phyloP scores from a whole-genome alignment of 2,888 invertebrate species.

The Phaedon cochleariae region DNA sequence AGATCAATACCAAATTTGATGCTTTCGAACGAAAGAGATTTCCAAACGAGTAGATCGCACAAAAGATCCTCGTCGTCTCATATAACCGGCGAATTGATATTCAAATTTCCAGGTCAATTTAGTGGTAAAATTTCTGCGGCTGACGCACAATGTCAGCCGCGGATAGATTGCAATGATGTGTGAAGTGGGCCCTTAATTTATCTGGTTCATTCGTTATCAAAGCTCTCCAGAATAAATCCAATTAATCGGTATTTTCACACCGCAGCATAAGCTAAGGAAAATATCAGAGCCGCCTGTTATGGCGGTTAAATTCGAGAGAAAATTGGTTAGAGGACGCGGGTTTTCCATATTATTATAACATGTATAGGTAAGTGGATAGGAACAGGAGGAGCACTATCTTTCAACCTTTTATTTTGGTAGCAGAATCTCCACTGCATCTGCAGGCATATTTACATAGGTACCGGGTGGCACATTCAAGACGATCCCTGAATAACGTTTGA shows the following conservation, averaged over 20 bases:
- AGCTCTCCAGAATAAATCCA: conserved; percentile 38
- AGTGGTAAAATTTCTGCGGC: conserved; percentile 37
- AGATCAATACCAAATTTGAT: not conserved
- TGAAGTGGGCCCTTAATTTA: conserved; percentile 37
- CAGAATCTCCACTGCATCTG: no score
- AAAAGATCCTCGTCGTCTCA: not conserved
- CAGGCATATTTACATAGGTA: no score
- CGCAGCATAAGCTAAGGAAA: conserved; percentile 23
- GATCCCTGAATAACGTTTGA: no score
- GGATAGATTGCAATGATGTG: conserved; percentile 36
- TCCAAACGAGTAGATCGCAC: not conserved
- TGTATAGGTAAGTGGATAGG: not conserved
- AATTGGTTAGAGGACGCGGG: not conserved
- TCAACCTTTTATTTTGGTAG: no score
- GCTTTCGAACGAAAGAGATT: not conserved
- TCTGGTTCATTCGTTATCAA: conserved; percentile 35
- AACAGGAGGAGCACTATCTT: no score
- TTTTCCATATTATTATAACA: not conserved
- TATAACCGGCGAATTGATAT: conserved; percentile 36
- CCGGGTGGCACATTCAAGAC: no score
- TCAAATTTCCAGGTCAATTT: conserved; percentile 41
- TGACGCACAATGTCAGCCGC: conserved; percentile 28
- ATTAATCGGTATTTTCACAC: conserved; percentile 35
- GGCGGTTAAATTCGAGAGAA: not conserved
- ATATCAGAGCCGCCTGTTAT: conserved; percentile 1